Conservation (phyloP, 2,113 vertebrate genomes). For the Manacus vitellinus region DNA sequence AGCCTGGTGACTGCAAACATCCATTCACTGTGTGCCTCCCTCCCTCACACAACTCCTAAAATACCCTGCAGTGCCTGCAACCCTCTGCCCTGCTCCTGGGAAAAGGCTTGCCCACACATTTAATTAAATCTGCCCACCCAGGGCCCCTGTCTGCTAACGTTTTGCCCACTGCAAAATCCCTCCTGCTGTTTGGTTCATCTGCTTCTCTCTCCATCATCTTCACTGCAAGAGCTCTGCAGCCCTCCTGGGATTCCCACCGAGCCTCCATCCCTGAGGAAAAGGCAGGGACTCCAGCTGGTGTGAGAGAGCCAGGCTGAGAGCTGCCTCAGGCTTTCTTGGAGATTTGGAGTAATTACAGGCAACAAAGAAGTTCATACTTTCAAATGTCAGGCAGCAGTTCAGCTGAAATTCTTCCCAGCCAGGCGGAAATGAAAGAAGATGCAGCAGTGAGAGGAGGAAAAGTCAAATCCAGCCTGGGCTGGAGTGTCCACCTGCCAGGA, state of each 20-base stretch:
- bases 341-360: not conserved
- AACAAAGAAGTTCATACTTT: not conserved
- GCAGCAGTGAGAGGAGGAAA: not conserved
- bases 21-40: accelerated
- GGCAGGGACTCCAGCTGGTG: not conserved
- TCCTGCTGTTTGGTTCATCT: not conserved
- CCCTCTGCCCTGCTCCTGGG: no score
- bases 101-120: not conserved
- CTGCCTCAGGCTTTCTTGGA: not conserved
- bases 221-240: not conserved
- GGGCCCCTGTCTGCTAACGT: no score
- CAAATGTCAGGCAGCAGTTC: constrained; percentile 27
- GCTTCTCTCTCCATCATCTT: not conserved
- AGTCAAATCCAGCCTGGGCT: accelerated
- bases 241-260: not conserved
- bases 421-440: not conserved
- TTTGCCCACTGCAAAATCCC: not conserved
- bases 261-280: not conserved
- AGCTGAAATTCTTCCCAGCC: not conserved
- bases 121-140: not conserved
- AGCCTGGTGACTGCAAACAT: not conserved
- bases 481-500: not conserved
- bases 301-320: not conserved
- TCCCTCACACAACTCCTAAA: not conserved
- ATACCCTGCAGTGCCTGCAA: not conserved